These are phyloP conservation scores for Sepiola atlantica DNA, from an alignment of 2,888 invertebrate species.

Conservation along the genomic window DNA sequence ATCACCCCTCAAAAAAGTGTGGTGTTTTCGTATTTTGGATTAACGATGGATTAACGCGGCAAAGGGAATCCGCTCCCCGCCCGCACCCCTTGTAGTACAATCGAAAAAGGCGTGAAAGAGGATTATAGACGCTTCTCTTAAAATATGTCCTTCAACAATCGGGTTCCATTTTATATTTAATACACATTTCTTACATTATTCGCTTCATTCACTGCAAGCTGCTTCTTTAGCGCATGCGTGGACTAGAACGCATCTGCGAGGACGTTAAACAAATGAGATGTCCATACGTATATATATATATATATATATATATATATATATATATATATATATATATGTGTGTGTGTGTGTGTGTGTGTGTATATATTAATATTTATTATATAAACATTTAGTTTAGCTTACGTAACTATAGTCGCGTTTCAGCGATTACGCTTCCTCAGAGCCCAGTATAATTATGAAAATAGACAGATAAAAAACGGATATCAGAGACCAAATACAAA, in stretches of 20 bases:
- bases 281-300: neutral
- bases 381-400: too few relatives aligned
- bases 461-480: too few relatives aligned
- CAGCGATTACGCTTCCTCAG: too few relatives aligned
- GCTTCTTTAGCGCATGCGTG: neutral
- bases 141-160: neutral
- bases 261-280: neutral
- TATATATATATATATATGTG: too few relatives aligned
- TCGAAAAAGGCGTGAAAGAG: neutral
- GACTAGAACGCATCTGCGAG: neutral
- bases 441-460: too few relatives aligned
- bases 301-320: neutral
- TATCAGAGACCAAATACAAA: too few relatives aligned
- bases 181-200: neutral
- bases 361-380: too few relatives aligned
- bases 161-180: neutral
- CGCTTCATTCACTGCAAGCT: neutral
- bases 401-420: too few relatives aligned
- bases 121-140: neutral
- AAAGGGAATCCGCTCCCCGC: neutral
- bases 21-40: neutral
- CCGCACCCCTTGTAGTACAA: neutral
- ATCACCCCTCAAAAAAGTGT: too few relatives aligned
- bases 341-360: too few relatives aligned
- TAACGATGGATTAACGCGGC: neutral